Percentiles rank a stretch among this genome's conserved stretches.
Conservation (phyloP, 2,797 vertebrate genomes). For the Bufotes viridis region DNA sequence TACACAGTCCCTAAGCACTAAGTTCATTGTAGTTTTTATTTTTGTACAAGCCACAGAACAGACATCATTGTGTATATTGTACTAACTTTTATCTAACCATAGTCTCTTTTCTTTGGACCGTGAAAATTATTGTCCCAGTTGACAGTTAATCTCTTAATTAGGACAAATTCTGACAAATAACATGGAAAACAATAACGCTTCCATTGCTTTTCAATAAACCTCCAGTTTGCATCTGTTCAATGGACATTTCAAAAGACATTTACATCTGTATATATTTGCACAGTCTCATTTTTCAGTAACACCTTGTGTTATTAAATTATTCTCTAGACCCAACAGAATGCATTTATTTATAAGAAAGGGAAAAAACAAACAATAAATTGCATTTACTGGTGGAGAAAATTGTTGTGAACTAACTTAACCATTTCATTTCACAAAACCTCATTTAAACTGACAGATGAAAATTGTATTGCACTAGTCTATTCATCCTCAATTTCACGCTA, state of each 20-base stretch:
- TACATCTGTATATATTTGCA: constrained; percentile 20
- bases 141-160: background rate
- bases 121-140: background rate
- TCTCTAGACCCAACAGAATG: constrained; percentile 11
- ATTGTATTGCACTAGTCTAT: constrained; percentile 70
- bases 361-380: constrained; percentile 60
- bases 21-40: no score
- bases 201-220: background rate
- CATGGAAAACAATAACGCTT: background rate
- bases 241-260: constrained; percentile 19
- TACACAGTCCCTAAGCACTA: no score
- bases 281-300: constrained; percentile 35
- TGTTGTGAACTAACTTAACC: constrained; percentile 68
- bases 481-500: constrained; percentile 71
- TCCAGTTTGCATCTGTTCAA: background rate
- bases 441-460: constrained; percentile 71
- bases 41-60: no score
- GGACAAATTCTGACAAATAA: background rate
- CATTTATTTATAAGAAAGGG: constrained; percentile 59
- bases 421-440: constrained; percentile 71
- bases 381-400: constrained; percentile 67
- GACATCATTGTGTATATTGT: no score
- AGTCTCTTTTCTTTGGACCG: background rate
- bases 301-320: constrained; percentile 51
- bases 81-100: no score